These are phyloP conservation scores for Atrina japonica DNA, from an alignment of 2,888 invertebrate species.

Conservation along the genomic window DNA sequence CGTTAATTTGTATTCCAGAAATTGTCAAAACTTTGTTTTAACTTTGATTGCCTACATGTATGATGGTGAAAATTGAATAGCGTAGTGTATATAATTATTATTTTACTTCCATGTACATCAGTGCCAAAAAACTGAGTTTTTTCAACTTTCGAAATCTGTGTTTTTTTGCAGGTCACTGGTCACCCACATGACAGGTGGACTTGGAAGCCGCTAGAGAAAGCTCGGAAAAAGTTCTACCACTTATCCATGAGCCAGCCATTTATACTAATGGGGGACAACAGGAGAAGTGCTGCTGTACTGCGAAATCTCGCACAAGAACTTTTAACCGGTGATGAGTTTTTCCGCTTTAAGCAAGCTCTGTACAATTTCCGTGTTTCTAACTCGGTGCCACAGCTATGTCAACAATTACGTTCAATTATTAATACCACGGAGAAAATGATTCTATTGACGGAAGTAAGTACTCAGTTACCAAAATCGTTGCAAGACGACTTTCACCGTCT, in stretches of 20 bases:
- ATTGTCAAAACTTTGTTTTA: too few species aligned
- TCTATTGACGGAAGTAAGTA: constrained; percentile 67
- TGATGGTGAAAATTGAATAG: too few species aligned
- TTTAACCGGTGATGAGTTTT: constrained; percentile 60
- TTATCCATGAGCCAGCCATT: not conserved
- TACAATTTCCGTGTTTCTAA: constrained; percentile 67
- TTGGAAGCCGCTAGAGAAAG: constrained; percentile 61
- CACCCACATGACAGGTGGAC: constrained; percentile 54
- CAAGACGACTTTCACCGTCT: constrained; percentile 70
- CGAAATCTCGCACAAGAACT: constrained; percentile 66
- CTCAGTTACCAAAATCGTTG: constrained; percentile 58
- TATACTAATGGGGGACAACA: constrained; percentile 45
- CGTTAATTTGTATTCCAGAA: too few species aligned
- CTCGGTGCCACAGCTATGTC: constrained; percentile 67
- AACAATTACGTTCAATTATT: constrained; percentile 64
- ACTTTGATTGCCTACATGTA: too few species aligned
- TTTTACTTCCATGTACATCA: too few species aligned
- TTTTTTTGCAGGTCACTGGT: constrained; percentile 58
- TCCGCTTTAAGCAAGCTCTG: constrained; percentile 64
- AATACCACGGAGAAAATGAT: constrained; percentile 68
- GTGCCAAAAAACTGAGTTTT: too few species aligned
- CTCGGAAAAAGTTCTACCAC: constrained; percentile 16
- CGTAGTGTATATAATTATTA: too few species aligned
- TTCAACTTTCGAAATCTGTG: too few species aligned
- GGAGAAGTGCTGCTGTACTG: constrained; percentile 60